These are phyloP conservation scores for Gambusia yucatana DNA, from an alignment of 2,797 vertebrate species.

Conservation along the genomic window DNA sequence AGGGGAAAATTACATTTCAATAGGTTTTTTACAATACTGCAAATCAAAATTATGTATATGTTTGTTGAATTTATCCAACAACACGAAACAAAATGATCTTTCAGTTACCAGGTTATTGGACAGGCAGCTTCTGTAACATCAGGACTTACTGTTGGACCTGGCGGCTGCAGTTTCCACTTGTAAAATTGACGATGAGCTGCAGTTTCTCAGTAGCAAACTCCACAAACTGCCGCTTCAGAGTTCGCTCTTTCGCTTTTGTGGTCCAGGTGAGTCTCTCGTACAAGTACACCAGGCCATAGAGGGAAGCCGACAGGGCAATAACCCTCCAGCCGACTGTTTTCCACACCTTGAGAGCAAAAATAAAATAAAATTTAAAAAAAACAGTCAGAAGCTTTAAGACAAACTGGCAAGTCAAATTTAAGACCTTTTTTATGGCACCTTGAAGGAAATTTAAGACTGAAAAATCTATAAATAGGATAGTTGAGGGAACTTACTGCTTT, in stretches of 20 bases:
- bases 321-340: constrained; percentile 91
- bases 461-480: too few relatives aligned
- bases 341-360: constrained; percentile 84
- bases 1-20: not conserved
- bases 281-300: constrained; percentile 91
- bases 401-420: too few relatives aligned
- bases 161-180: constrained; percentile 95
- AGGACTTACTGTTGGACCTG: constrained; percentile 96
- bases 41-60: not conserved
- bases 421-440: too few relatives aligned
- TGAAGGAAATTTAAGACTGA: too few relatives aligned
- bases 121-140: not conserved
- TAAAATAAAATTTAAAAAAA: not conserved
- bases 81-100: not conserved
- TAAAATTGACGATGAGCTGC: constrained; percentile 93
- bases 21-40: not conserved
- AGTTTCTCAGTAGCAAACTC: constrained; percentile 94
- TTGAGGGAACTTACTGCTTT: too few relatives aligned
- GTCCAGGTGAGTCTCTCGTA: constrained; percentile 96
- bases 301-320: constrained; percentile 86
- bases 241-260: constrained; percentile 90
- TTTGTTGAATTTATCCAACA: not conserved
- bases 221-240: constrained; percentile 96
- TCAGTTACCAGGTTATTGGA: not conserved
- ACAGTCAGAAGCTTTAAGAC: not conserved